Evolutionary conservation across 2,888 invertebrate genomes (phyloP).

Genomic region (Epinotia demarniana): DNA sequence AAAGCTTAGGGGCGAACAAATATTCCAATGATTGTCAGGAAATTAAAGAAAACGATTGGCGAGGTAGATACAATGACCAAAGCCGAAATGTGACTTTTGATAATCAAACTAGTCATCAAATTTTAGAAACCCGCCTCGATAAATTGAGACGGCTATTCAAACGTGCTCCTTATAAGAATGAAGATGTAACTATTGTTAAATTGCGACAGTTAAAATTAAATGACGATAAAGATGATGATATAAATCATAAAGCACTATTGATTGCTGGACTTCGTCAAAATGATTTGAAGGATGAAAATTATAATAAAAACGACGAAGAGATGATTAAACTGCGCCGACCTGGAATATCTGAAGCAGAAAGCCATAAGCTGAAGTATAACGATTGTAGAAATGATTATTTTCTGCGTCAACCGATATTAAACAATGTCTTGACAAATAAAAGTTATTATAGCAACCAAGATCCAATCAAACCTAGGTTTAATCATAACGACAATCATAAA

Average conservation of each 20-base stretch:
- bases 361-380: neutral
- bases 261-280: neutral
- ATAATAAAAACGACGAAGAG: neutral
- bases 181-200: neutral
- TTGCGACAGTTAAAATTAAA: constrained; percentile 5
- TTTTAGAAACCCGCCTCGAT: neutral
- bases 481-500: neutral
- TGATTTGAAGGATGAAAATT: neutral
- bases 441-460: neutral
- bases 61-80: neutral
- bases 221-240: neutral
- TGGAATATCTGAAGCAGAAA: neutral
- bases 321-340: neutral
- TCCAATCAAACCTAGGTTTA: neutral
- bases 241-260: neutral
- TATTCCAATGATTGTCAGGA: neutral
- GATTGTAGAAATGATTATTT: neutral
- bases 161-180: neutral
- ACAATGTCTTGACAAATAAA: neutral
- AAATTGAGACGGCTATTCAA: neutral
- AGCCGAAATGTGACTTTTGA: neutral
- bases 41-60: neutral
- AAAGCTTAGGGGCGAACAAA: neutral
- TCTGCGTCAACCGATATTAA: neutral
- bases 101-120: neutral